A percentile compares a stretch with the other conserved stretches of the same genome.
These are phyloP conservation scores for Ips typographus DNA, from an alignment of 1,140 invertebrate species.

Conservation along the genomic window DNA sequence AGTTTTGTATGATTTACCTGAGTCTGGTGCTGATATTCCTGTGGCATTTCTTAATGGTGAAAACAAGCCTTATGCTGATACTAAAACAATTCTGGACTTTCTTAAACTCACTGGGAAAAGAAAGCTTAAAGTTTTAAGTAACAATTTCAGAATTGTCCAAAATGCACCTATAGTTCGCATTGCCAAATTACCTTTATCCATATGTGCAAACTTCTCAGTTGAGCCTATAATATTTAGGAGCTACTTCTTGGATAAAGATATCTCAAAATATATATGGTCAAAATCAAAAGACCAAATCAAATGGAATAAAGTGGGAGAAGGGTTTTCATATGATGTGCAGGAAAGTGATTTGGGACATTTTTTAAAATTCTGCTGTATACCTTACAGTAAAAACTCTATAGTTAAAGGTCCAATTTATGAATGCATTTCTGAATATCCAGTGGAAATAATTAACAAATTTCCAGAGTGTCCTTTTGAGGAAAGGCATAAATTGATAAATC, in stretches of 20 bases:
- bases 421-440: constrained; percentile 53
- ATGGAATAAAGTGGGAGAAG: constrained; percentile 4
- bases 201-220: constrained; percentile 8
- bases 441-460: constrained; percentile 65
- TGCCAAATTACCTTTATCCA: background rate
- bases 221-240: background rate
- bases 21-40: background rate
- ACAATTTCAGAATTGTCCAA: background rate
- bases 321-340: background rate
- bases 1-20: background rate
- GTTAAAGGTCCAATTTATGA: constrained; percentile 1
- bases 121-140: background rate
- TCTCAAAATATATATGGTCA: constrained; percentile 8
- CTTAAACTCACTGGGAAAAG: background rate
- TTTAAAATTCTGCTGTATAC: constrained; percentile 7
- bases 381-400: background rate
- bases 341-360: background rate
- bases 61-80: background rate
- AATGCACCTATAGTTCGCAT: background rate
- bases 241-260: background rate
- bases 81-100: background rate
- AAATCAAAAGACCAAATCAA: background rate
- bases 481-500: constrained; percentile 69
- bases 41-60: background rate
- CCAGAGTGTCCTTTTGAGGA: constrained; percentile 73